A percentile compares a stretch with the other conserved stretches of the same genome.
phyloP scores from a whole-genome alignment of 2,797 vertebrate species.

The Steatocranus sp. region DNA sequence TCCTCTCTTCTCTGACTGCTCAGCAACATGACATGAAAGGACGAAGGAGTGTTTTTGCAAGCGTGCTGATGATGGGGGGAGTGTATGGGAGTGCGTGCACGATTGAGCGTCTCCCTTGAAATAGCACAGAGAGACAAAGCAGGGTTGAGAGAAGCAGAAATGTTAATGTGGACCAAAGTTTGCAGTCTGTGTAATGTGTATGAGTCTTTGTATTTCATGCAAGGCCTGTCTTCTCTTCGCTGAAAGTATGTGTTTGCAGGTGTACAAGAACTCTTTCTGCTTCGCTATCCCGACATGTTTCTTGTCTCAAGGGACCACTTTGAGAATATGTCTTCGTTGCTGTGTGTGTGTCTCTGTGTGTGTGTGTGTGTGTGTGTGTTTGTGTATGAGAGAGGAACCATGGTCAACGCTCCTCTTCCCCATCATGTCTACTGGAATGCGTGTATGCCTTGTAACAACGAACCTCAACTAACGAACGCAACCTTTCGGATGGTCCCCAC shows the following conservation, averaged over 20 bases:
- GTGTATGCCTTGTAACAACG: slow-evolving; percentile 13
- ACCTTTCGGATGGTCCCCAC: slow-evolving; percentile 53
- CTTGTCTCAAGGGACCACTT: slow-evolving; percentile 43
- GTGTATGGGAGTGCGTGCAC: neutral
- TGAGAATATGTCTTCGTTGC: slow-evolving; percentile 11
- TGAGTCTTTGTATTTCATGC: neutral
- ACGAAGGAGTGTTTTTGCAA: slow-evolving; percentile 10
- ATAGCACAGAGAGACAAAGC: slow-evolving; percentile 18
- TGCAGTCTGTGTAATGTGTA: neutral
- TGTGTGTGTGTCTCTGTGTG: neutral
- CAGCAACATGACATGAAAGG: slow-evolving; percentile 59
- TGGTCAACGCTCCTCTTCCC: neutral
- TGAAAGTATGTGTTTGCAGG: neutral
- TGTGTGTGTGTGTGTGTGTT: neutral
- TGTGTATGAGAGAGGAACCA: neutral
- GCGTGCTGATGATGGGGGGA: neutral
- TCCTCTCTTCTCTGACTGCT: slow-evolving; percentile 41
- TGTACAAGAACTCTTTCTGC: slow-evolving; percentile 19
- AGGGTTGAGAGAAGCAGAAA: slow-evolving; percentile 12
- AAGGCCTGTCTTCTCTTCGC: neutral
- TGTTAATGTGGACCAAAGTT: slow-evolving; percentile 31
- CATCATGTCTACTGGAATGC: slow-evolving; percentile 35
- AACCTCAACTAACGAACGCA: slow-evolving; percentile 53
- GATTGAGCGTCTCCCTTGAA: slow-evolving; percentile 20
- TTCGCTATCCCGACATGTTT: neutral